phyloP scores from a whole-genome alignment of 2,113 vertebrate species.

The Bubo scandiacus region DNA sequence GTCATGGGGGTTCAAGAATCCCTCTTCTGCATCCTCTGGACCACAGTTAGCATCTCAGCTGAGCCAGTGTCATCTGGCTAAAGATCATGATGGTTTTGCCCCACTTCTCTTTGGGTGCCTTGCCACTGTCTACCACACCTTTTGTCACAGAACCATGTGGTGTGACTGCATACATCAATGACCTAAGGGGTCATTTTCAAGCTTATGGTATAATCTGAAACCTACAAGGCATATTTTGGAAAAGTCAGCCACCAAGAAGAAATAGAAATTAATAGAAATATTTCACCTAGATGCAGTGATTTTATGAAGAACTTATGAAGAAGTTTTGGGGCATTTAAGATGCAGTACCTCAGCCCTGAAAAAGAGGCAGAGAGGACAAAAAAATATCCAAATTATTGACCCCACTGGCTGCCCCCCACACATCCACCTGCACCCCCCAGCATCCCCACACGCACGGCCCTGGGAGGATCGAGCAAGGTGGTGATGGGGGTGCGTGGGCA shows the following conservation, averaged over 20 bases:
- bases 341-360: background rate
- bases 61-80: rapidly evolving
- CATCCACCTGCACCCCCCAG: background rate
- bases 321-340: background rate
- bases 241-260: background rate
- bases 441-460: background rate
- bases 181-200: too few relatives aligned
- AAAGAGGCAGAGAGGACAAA: background rate
- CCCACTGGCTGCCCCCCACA: background rate
- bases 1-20: rapidly evolving
- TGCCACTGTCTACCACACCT: background rate
- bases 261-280: background rate
- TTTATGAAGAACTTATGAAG: too few relatives aligned
- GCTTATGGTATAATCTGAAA: background rate
- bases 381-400: too few relatives aligned
- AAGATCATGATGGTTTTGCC: background rate
- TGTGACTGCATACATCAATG: rapidly evolving
- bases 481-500: background rate
- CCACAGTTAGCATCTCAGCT: rapidly evolving
- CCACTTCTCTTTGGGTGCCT: background rate
- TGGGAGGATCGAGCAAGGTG: too few relatives aligned
- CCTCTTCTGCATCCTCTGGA: background rate
- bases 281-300: background rate
- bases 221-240: background rate
- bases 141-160: background rate